Evolutionary conservation across 2,888 invertebrate genomes (phyloP).

Genomic region (Ectemnius cavifrons): DNA sequence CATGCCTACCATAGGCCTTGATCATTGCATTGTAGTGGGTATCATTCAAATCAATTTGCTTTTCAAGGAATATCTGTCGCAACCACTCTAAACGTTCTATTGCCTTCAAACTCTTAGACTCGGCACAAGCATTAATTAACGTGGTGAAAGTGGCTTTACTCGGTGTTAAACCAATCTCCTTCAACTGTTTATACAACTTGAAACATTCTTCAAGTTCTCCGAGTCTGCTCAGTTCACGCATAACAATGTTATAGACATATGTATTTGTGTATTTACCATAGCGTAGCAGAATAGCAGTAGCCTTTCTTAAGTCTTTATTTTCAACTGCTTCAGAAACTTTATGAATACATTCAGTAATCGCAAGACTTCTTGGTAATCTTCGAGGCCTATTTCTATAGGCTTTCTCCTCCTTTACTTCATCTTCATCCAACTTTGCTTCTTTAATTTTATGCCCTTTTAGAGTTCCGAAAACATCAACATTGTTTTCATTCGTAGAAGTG

Average conservation of each 20-base stretch:
- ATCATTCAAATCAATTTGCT: slow-evolving; percentile 84
- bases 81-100: slow-evolving; percentile 84
- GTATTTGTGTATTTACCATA: slow-evolving; percentile 89
- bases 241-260: slow-evolving; percentile 90
- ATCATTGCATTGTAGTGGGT: slow-evolving; percentile 93
- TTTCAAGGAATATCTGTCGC: slow-evolving; percentile 84
- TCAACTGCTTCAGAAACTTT: slow-evolving; percentile 84
- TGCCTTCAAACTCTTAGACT: slow-evolving; percentile 85
- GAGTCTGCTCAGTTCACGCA: slow-evolving; percentile 89
- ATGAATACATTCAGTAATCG: slow-evolving; percentile 84
- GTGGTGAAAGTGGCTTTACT: slow-evolving; percentile 89
- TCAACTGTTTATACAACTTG: slow-evolving; percentile 90
- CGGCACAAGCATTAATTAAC: slow-evolving; percentile 93
- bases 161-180: slow-evolving; percentile 84
- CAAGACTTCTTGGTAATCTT: slow-evolving; percentile 76
- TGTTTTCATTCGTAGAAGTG: too few species aligned
- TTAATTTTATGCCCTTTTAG: slow-evolving; percentile 34
- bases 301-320: slow-evolving; percentile 85
- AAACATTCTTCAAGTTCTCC: slow-evolving; percentile 94
- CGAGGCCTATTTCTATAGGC: slow-evolving; percentile 57
- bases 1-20: slow-evolving; percentile 92
- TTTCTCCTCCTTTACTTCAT: slow-evolving; percentile 65
- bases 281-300: slow-evolving; percentile 88
- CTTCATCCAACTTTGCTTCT: slow-evolving; percentile 62
- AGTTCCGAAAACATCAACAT: neutral